Evolutionary conservation across 2,888 invertebrate species (phyloP).

Genomic region (Coelopa pilipes): DNA sequence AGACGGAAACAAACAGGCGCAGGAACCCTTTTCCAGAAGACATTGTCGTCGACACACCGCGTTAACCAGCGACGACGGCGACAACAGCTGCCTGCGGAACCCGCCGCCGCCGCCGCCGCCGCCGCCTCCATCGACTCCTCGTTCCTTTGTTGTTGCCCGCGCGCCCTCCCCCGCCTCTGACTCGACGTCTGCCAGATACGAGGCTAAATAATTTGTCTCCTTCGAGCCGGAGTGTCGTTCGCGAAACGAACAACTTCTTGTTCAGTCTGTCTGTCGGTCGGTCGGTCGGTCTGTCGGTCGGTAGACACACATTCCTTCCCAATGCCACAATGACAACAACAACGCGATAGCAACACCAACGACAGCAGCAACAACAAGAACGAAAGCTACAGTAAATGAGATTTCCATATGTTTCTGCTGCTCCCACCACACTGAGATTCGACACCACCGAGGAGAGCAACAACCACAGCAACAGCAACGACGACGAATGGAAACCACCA

Average conservation of each 20-base stretch:
- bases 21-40: no score
- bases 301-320: slow-evolving; percentile 9
- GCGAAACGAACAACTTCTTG: slow-evolving; percentile 11
- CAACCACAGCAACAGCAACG: no score
- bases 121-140: background rate
- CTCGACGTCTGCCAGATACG: background rate
- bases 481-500: background rate
- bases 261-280: slow-evolving; percentile 7
- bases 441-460: background rate
- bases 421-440: background rate
- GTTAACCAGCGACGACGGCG: no score
- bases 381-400: slow-evolving; percentile 11
- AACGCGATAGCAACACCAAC: slow-evolving; percentile 14
- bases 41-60: no score
- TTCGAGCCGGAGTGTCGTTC: background rate
- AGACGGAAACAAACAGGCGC: no score
- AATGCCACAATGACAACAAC: no score
- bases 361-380: slow-evolving; percentile 15
- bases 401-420: slow-evolving; percentile 22
- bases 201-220: slow-evolving; percentile 13
- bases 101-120: background rate
- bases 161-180: background rate
- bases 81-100: background rate
- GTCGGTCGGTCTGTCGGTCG: slow-evolving; percentile 1
- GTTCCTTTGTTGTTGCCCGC: no score